A percentile compares a stretch with the other conserved stretches of the same genome.
Evolutionary conservation across 2,113 vertebrate species (phyloP).

Genomic region (Numenius arquata): DNA sequence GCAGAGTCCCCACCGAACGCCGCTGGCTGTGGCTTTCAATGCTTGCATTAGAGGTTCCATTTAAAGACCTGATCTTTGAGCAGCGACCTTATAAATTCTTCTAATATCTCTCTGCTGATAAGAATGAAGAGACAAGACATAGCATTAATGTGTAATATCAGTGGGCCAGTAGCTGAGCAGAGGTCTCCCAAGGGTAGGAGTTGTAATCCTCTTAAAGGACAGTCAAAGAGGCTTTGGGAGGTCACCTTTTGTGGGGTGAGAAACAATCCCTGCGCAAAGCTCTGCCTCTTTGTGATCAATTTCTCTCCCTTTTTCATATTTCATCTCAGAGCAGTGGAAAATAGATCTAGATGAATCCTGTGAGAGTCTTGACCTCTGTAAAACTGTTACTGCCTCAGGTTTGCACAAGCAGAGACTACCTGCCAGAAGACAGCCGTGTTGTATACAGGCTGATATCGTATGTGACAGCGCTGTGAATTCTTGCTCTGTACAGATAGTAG

Average conservation of each 20-base stretch:
- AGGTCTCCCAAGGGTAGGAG: neutral
- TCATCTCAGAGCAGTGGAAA: neutral
- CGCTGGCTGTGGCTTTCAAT: neutral
- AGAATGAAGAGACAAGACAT: neutral
- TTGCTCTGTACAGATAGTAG: neutral
- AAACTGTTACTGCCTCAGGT: neutral
- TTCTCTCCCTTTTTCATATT: neutral
- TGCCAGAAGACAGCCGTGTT: neutral
- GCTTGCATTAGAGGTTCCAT: neutral
- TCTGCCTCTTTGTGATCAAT: neutral
- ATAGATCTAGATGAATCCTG: neutral
- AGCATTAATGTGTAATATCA: neutral
- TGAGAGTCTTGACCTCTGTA: neutral
- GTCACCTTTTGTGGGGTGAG: neutral
- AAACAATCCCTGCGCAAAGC: neutral
- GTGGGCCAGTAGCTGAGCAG: neutral
- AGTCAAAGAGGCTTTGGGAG: slow-evolving; percentile 21
- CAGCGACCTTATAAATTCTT: neutral
- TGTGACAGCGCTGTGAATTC: neutral
- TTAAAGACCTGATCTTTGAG: neutral
- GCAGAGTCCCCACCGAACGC: neutral
- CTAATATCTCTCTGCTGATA: neutral
- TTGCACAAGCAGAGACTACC: neutral
- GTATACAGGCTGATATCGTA: neutral
- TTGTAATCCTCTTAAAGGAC: slow-evolving; percentile 16